Conservation (phyloP, 1,140 invertebrate species). For the Vanessa atalanta region DNA sequence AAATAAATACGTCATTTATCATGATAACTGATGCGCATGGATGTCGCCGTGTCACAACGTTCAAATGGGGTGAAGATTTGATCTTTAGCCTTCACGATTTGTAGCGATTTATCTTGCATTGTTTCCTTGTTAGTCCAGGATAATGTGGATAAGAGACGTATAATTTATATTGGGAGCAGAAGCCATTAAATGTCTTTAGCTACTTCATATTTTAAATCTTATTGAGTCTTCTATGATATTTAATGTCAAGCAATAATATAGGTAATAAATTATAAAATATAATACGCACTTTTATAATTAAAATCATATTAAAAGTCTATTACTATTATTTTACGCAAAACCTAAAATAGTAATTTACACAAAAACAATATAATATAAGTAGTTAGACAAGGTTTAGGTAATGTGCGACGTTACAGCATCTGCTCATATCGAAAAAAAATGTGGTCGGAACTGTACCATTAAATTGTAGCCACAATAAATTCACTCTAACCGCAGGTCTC, state of each 20-base stretch:
- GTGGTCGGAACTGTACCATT: conserved; percentile 55
- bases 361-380: not conserved
- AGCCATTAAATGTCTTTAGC: not conserved
- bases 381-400: not conserved
- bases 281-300: not conserved
- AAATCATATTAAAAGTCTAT: no score
- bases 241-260: not conserved
- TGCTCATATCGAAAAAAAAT: conserved; percentile 37
- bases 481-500: conserved; percentile 75
- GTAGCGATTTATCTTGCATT: conserved; percentile 70
- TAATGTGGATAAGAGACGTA: conserved; percentile 37
- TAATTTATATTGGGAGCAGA: conserved; percentile 33
- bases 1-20: conserved; percentile 81
- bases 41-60: conserved; percentile 61
- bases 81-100: conserved; percentile 69
- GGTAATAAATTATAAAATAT: not conserved
- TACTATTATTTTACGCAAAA: not conserved
- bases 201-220: not conserved
- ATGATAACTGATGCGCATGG: conserved; percentile 77
- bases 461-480: conserved; percentile 76
- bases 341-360: not conserved
- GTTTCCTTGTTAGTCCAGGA: conserved; percentile 49
- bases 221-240: not conserved
- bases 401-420: conserved; percentile 22
- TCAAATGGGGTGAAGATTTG: conserved; percentile 73